Conservation (phyloP, 2,113 vertebrate species). For the Varanus salvator region DNA sequence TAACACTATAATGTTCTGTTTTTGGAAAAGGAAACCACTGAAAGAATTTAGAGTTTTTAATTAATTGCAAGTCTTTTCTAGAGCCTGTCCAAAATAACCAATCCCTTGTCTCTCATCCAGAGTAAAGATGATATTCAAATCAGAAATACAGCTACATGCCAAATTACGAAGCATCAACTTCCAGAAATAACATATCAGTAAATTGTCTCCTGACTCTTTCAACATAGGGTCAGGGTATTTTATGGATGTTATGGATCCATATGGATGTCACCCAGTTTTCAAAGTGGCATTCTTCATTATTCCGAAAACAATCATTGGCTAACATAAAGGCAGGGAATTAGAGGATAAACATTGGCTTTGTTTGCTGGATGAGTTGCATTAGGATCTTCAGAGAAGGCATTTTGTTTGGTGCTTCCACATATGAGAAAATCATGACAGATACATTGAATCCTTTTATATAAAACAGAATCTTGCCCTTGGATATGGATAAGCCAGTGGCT, state of each 20-base stretch:
- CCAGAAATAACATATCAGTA: neutral
- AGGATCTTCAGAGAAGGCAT: constrained; percentile 25
- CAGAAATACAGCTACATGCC: too few relatives aligned
- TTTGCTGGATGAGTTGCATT: neutral
- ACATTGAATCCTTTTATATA: neutral
- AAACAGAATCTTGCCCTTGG: neutral
- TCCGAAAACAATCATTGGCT: neutral
- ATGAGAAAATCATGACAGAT: constrained; percentile 9
- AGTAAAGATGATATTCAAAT: too few relatives aligned
- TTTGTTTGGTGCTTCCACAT: neutral
- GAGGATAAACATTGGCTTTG: neutral
- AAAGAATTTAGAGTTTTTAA: too few relatives aligned
- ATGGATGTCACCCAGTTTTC: neutral
- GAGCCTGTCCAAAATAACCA: too few relatives aligned
- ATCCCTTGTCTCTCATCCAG: too few relatives aligned
- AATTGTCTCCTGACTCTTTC: neutral
- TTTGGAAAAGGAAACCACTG: too few relatives aligned
- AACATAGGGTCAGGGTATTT: neutral
- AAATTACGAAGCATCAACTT: too few relatives aligned
- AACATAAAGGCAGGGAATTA: neutral
- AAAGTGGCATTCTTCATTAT: constrained; percentile 1
- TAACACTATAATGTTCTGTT: too few relatives aligned
- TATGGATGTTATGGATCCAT: neutral
- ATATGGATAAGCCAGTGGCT: neutral
- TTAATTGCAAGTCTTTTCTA: too few relatives aligned